Evolutionary conservation across 1,140 invertebrate genomes (phyloP), one percentile per base, ranked within the genome.

Genomic region (Drosophila watanabei): DNA sequence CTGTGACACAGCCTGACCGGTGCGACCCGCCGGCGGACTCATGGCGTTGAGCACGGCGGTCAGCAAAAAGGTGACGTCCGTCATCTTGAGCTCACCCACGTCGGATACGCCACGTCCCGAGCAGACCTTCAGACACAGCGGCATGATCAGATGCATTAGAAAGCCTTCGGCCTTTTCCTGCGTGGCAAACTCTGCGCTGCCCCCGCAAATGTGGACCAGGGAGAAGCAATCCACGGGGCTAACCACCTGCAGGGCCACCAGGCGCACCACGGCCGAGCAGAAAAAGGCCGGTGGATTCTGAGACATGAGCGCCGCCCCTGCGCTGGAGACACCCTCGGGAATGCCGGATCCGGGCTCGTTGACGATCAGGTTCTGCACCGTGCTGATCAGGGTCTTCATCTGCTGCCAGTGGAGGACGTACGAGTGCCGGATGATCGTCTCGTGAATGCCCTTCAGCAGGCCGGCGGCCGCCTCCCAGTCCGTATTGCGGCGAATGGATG

Each of bases 351-450:
- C 90, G 30, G 88, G 87, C 64, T 93, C 92, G 64, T 90, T 92
- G 9, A 93, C 86, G 43, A 92, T 93, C 39, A 93, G 68, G 82
- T 93, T 91, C 94, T 98, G 97, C 75, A 97, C 97, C 1, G 97
- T 98, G 75, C 95, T 96, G 16, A 98, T 94, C 5, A 98, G 93
- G 20, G 98, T 97, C 94, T 99, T 99, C 30, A 99, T 95, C 93
- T 99, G 98, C 84, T 98, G 98, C 94, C 99, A 97, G 93, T 99
- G 98, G 75, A 99, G 98, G 51, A 99, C 98, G 90, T 98, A 99
- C 0, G 98, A 97, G 94, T 98, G 98, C 69, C 96, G 96, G 43
- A 96, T 95, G 80, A 99, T 95, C 1, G 98, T 99, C 89, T 98
- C 97, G 90, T 99, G 99, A 41, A 99, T 96, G 60, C 99, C 99